Conservation (phyloP, 2,888 invertebrate genomes). For the Acleris laterana region DNA sequence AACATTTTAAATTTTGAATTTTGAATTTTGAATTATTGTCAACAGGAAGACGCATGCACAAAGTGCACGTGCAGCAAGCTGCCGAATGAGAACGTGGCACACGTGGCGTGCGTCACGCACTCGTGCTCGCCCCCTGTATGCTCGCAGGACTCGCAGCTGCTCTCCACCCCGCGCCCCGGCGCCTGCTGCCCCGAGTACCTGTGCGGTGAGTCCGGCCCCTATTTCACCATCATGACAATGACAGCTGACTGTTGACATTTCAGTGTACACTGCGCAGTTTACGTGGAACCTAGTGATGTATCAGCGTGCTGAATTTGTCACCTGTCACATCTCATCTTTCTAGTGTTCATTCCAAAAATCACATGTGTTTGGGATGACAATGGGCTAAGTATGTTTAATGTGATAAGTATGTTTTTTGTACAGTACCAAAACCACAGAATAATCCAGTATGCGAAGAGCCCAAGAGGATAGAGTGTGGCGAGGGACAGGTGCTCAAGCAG, state of each 20-base stretch:
- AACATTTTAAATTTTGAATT: too few relatives aligned
- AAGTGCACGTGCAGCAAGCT: slow-evolving; percentile 86
- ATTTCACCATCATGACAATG: too few relatives aligned
- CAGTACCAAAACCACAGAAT: slow-evolving; percentile 82
- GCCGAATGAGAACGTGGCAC: slow-evolving; percentile 58
- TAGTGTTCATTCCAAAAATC: background rate
- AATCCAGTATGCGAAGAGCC: slow-evolving; percentile 84
- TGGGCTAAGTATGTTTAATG: too few relatives aligned
- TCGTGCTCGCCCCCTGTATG: slow-evolving; percentile 86
- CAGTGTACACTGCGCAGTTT: too few relatives aligned
- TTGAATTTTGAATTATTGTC: too few relatives aligned
- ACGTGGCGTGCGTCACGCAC: slow-evolving; percentile 86
- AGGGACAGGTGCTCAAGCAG: slow-evolving; percentile 88
- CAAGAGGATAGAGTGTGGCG: slow-evolving; percentile 88
- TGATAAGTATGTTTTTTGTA: slow-evolving; percentile 30
- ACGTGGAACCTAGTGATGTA: too few relatives aligned
- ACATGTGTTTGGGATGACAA: background rate
- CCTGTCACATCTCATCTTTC: too few relatives aligned
- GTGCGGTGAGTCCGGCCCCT: slow-evolving; percentile 86
- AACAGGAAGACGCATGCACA: slow-evolving; percentile 91
- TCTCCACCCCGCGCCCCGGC: slow-evolving; percentile 79
- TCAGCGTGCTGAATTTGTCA: too few relatives aligned
- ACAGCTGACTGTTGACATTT: too few relatives aligned
- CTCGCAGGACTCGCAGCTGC: slow-evolving; percentile 77
- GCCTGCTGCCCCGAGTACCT: slow-evolving; percentile 89